Base-by-base conservation (phyloP, 2,888 invertebrate species). In the Synergus umbraculus region DNA sequence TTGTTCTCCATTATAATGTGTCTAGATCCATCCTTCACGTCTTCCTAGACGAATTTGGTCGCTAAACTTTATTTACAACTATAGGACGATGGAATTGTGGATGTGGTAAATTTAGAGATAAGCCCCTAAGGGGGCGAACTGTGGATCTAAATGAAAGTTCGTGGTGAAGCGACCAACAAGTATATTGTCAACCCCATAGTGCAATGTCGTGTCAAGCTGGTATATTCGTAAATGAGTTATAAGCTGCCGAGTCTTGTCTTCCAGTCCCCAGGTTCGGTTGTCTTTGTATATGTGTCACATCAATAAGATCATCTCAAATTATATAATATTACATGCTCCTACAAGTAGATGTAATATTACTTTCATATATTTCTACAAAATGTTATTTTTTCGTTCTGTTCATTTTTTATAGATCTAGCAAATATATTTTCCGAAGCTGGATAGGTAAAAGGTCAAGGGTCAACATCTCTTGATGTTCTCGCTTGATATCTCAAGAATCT, bases 211-310 rank as follows among this genome's bases (percentile, higher is more conserved):
- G 54, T 54, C 54, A 54, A 54, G 54, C 13, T 54, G 54, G 54
- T n/a, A n/a, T 54, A n/a, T 54, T 54, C 54, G n/a, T 54, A 54
- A 54, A 54, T 54, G n/a, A 54, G 54, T 54, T 54, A 54, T n/a
- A n/a, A 54, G 54, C 54, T 54, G n/a, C 9, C 9, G 54, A 54
- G n/a, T 54, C 54, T 54, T 54, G 54, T 54, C 54, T 54, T 54
- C 54, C 8, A n/a, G 54, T 54, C n/a, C 54, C n/a, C n/a, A 54
- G n/a, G 54, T 54, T 54, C 54, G n/a, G 8, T n/a, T n/a, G 15
- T n/a, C 54, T n/a, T n/a, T n/a, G 54, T n/a, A 54, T 54, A 29
- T 29, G 54, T n/a, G n/a, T n/a, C 54, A 54, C 9, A n/a, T n/a
- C n/a, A 8, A n/a, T 8, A n/a, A 54, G n/a, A 54, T 15, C n/a